Percentiles rank a stretch among this genome's conserved stretches.
Evolutionary conservation across 2,888 invertebrate species (phyloP).

Genomic region (Ferrisia virgata): DNA sequence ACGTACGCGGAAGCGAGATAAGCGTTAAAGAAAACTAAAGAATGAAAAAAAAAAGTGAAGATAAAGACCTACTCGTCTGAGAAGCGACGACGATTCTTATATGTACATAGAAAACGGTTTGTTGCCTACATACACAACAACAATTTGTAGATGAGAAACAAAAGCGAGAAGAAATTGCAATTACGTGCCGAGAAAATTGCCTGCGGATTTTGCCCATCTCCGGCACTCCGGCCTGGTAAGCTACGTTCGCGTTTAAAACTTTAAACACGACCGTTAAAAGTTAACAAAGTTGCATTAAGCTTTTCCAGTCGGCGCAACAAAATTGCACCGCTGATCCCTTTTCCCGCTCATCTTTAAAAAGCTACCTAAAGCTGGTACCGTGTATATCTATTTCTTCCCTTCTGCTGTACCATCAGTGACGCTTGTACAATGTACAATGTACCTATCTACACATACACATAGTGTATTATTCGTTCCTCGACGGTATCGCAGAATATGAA

Average conservation of each 20-base stretch:
- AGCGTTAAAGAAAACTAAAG: background rate
- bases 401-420: too few species aligned
- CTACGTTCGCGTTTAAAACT: slow-evolving; percentile 8
- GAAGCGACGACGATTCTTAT: too few species aligned
- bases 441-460: too few species aligned
- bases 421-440: too few species aligned
- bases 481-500: too few species aligned
- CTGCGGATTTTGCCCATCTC: background rate
- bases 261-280: slow-evolving; percentile 39
- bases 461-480: too few species aligned
- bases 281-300: slow-evolving; percentile 43
- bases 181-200: slow-evolving; percentile 38
- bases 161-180: slow-evolving; percentile 33
- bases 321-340: background rate
- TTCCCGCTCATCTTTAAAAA: background rate
- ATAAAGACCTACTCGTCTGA: background rate
- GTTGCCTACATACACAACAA: background rate
- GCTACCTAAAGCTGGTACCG: background rate
- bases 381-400: background rate
- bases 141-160: slow-evolving; percentile 36
- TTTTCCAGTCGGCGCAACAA: slow-evolving; percentile 5
- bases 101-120: background rate
- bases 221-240: background rate
- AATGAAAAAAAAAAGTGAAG: background rate
- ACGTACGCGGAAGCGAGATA: background rate